Base-by-base conservation (phyloP, 2,797 vertebrate species). In the Siniperca undulata region DNA sequence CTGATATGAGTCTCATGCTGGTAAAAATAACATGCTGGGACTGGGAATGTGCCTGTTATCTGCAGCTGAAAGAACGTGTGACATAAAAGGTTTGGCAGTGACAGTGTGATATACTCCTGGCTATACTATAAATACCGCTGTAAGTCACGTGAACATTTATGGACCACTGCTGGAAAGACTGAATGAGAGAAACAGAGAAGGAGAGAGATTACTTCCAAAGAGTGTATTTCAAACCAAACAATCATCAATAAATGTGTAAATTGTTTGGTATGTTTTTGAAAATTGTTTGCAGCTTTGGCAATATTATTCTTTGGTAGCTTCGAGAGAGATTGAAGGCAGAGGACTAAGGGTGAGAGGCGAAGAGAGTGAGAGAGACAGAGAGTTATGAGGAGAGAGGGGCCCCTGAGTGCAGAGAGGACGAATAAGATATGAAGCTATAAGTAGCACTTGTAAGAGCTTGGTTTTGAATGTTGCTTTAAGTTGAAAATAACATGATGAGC, bases 401-500 rank as follows among this genome's bases (percentile, higher is more conserved):
- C 40, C 62, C 19, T 36, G 19, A 80, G 90, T 83, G 90, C 71
- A 83, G 90, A 93, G 77, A 90, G 88, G 58, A 46, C 59, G 61
- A 92, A 94, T 94, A 90, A 95, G 93, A 94, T 93, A 91, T 64
- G 77, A 77, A 82, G 81, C 90, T 92, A 91, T 91, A 90, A 91
- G 92, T 79, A 91, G 91, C 59, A 34, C 82, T 68, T 81, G 27
- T 64, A 42, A 88, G 78, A 80, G 83, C 55, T 72, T n/a, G n/a
- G 24, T 24, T 84, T 70, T 67, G 4, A 78, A 80, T 82, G 69
- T 74, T 77, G 76, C 84, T 91, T 68, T 52, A 82, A 50, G 85
- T 83, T 88, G 76, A 86, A 89, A 92, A 90, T 88, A 92, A 85
- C 81, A 53, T 4, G 19, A 46, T 36, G 70, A 71, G 73, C 74